Evolutionary conservation across 2,797 vertebrate species (phyloP), one percentile per base, ranked within the genome.

Genomic region (Hypotaenidia philippensis): DNA sequence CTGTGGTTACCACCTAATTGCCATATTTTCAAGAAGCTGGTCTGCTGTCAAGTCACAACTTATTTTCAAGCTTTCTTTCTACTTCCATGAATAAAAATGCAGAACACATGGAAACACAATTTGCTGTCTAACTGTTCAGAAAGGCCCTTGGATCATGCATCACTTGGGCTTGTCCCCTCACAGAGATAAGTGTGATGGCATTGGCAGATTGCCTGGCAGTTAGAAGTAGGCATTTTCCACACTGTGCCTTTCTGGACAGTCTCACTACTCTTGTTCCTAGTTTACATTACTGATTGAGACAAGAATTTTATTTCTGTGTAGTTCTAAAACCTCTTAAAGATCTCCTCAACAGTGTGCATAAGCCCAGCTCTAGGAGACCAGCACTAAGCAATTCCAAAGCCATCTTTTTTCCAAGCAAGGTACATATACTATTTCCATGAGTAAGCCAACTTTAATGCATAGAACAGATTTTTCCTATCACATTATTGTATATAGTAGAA

Each of bases 1-100:
- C 79, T 85, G 50, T 52, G 64, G 26, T 61, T 87, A 45, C n/a
- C 74, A 49, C 17, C 65, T 19, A 38, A 70, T 6, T 38, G 60
- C 10, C 0, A 0, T 50, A 32, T 75, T 87, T 89, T 80, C 36
- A 59, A 41, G 55, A 27, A 84, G 44, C n/a, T 22, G 0, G 0
- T 22, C 70, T 52, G 63, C 38, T 85, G 4, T 11, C 44, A 76
- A 87, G 75, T 6, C 50, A 14, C 6, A 87, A 44, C 10, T 55
- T 10, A 31, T n/a, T 83, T 88, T 88, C 19, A 65, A 88, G 53
- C 8, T 68, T 17, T 32, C 44, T 78, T 78, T 75, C 55, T 57
- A 52, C 21, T 70, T 66, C 31, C 59, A 38, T 12, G 32, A n/a
- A 70, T 26, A 60, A 94, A 90, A 45, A 59, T 13, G 31, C 34